A percentile compares a stretch with the other conserved stretches of the same genome.
Evolutionary conservation across 2,797 vertebrate genomes (phyloP).

Genomic region (Corythornis leucogaster): DNA sequence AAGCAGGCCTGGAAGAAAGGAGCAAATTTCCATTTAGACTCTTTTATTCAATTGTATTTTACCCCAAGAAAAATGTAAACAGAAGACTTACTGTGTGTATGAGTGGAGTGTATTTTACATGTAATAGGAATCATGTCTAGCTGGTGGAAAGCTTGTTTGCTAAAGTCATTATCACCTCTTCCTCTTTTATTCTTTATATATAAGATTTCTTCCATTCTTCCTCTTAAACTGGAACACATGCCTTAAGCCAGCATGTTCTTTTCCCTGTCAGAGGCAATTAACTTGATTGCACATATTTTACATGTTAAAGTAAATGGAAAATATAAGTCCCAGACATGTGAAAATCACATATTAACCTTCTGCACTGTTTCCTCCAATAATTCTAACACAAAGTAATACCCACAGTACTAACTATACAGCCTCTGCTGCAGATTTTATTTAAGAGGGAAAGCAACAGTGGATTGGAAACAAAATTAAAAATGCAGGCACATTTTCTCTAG

Average conservation of each 20-base stretch:
- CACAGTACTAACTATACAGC: neutral
- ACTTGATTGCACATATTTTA: neutral
- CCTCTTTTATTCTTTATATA: neutral
- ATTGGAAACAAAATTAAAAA: neutral
- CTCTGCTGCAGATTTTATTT: fast-evolving
- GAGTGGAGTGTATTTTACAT: constrained; percentile 31
- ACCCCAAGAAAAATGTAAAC: neutral
- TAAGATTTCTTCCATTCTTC: constrained; percentile 41
- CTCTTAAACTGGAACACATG: neutral
- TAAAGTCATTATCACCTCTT: constrained; percentile 52
- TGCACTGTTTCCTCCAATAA: neutral
- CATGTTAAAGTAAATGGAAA: neutral
- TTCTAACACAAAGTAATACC: neutral
- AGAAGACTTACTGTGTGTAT: neutral
- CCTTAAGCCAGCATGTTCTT: neutral
- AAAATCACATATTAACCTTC: neutral
- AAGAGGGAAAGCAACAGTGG: neutral
- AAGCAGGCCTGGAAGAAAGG: neutral
- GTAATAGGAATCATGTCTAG: constrained; percentile 12
- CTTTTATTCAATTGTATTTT: neutral
- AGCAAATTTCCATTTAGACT: neutral
- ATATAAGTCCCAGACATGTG: neutral
- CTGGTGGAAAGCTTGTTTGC: constrained; percentile 23
- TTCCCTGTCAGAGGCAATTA: neutral
- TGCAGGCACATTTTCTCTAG: neutral